Evolutionary conservation across 2,797 vertebrate species (phyloP).

Genomic region (Enteromius afrohamiltoni): DNA sequence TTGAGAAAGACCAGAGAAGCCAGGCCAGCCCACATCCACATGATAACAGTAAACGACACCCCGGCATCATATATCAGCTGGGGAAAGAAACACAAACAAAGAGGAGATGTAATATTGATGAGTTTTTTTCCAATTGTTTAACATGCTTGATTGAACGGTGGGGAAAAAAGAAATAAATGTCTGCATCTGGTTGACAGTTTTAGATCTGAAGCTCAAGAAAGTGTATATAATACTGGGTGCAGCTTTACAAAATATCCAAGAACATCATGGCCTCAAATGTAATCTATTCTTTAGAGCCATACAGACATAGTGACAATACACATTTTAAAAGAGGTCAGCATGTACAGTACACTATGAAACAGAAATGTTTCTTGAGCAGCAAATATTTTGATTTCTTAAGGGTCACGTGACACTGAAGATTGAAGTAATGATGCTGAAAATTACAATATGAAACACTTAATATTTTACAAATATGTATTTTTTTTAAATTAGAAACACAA

Average conservation of each 20-base stretch:
- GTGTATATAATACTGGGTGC: too few relatives aligned
- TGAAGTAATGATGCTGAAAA: neutral
- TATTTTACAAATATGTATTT: neutral
- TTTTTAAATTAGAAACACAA: too few relatives aligned
- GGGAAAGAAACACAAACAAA: slow-evolving; percentile 10
- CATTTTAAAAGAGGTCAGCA: neutral
- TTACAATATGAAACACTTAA: neutral
- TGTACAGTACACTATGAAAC: neutral
- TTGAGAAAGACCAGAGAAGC: slow-evolving; percentile 84
- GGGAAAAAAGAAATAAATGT: neutral
- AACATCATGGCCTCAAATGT: neutral
- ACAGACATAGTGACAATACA: neutral
- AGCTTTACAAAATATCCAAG: neutral
- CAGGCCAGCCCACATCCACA: slow-evolving; percentile 86
- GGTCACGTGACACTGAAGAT: neutral
- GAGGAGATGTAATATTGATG: neutral
- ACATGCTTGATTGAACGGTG: neutral
- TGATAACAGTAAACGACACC: slow-evolving; percentile 82
- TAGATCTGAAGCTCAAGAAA: neutral
- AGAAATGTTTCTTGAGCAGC: neutral
- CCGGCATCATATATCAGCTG: slow-evolving; percentile 87
- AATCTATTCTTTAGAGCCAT: neutral
- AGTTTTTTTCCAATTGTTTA: neutral
- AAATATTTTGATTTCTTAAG: neutral
- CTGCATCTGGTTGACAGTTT: slow-evolving; percentile 4